Percentiles rank a stretch among this genome's conserved stretches.
Conservation (phyloP, 2,797 vertebrate species). For the Epinephelus coioides region DNA sequence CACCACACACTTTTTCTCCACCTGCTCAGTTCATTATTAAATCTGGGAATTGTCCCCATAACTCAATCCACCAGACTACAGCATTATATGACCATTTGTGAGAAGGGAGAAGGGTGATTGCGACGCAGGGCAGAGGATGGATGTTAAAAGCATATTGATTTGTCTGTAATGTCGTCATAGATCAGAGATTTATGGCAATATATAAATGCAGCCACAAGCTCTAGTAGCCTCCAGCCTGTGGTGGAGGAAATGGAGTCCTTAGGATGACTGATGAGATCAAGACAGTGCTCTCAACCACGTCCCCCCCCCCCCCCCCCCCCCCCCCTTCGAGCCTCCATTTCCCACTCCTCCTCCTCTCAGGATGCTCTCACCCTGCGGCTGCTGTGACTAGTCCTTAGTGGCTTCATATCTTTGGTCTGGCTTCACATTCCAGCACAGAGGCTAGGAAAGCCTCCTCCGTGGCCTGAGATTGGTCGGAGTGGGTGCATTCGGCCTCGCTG, state of each 20-base stretch:
- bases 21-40: constrained; percentile 87
- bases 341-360: constrained; percentile 64
- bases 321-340: constrained; percentile 59
- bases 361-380: constrained; percentile 70
- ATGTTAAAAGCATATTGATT: constrained; percentile 91
- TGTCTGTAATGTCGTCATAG: constrained; percentile 87
- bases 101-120: constrained; percentile 77
- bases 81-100: constrained; percentile 87
- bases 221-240: constrained; percentile 74
- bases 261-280: constrained; percentile 85
- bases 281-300: constrained; percentile 73
- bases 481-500: constrained; percentile 33
- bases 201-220: constrained; percentile 83
- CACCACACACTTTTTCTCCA: constrained; percentile 63
- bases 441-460: constrained; percentile 47
- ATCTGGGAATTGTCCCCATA: constrained; percentile 88
- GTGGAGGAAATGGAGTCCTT: constrained; percentile 84
- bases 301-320: constrained; percentile 39
- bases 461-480: constrained; percentile 51
- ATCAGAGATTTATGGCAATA: constrained; percentile 85
- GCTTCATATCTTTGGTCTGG: constrained; percentile 61
- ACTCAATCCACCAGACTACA: constrained; percentile 81
- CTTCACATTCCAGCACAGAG: constrained; percentile 67
- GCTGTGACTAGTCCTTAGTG: constrained; percentile 65
- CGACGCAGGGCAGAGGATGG: constrained; percentile 81